Evolutionary conservation across 2,888 invertebrate species (phyloP).

Genomic region (Arge pagana): DNA sequence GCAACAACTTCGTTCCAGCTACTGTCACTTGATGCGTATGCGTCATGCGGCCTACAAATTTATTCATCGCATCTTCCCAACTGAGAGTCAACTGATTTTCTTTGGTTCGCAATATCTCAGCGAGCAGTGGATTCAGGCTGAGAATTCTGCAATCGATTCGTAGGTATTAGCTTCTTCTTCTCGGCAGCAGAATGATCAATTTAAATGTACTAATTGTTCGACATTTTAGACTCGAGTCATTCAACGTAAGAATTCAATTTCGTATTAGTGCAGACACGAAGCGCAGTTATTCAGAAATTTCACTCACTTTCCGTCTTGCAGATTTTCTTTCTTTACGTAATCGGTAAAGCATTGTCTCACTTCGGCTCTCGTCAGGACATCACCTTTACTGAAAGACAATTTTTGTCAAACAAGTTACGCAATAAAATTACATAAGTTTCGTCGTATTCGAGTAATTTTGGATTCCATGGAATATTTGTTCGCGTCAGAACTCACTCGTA

Average conservation of each 20-base stretch:
- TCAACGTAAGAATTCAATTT: conserved; percentile 1
- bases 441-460: conserved; percentile 17
- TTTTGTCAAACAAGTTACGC: conserved; percentile 12
- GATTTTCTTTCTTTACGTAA: conserved; percentile 70
- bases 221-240: conserved; percentile 1
- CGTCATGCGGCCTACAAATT: conserved; percentile 73
- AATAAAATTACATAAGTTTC: conserved; percentile 10
- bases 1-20: conserved; percentile 61
- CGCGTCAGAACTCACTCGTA: conserved; percentile 61
- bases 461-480: no score
- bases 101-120: conserved; percentile 57
- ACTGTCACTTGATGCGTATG: conserved; percentile 68
- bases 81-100: conserved; percentile 60
- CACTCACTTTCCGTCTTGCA: conserved; percentile 60
- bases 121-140: conserved; percentile 62
- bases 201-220: conserved; percentile 16
- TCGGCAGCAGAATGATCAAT: no score
- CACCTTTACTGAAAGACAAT: conserved; percentile 61
- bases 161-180: conserved; percentile 2
- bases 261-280: no score
- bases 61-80: conserved; percentile 74
- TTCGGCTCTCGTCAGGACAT: conserved; percentile 66
- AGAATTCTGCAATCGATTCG: conserved; percentile 64
- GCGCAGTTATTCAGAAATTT: conserved; percentile 14
- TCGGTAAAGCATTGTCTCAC: conserved; percentile 71